Conservation (phyloP, 2,113 vertebrate species). For the Trochalopteron elliotii region DNA sequence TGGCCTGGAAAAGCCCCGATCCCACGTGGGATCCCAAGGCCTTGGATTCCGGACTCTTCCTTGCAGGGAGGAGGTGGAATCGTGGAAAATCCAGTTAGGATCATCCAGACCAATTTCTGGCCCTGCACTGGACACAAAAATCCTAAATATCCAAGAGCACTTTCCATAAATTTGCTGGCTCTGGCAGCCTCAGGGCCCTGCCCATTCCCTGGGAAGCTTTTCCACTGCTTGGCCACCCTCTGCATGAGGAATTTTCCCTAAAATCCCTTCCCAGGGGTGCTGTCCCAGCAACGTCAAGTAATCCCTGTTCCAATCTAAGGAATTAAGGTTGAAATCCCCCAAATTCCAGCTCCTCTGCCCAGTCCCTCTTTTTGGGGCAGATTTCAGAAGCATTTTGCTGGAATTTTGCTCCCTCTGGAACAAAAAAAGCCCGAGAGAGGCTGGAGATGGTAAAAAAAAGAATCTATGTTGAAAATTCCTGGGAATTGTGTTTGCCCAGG, state of each 20-base stretch:
- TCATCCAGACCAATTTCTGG: not conserved
- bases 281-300: not conserved
- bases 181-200: too few species aligned
- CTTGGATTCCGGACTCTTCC: not conserved
- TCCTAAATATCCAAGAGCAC: rapidly evolving
- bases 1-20: not conserved
- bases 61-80: not conserved
- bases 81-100: not conserved
- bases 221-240: not conserved
- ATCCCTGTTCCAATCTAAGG: not conserved
- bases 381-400: rapidly evolving
- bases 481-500: rapidly evolving
- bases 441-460: rapidly evolving
- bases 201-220: not conserved
- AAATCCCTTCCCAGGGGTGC: not conserved
- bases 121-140: not conserved
- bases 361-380: rapidly evolving
- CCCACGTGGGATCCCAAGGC: not conserved
- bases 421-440: not conserved
- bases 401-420: not conserved
- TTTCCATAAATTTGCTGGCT: not conserved
- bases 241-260: not conserved
- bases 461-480: not conserved
- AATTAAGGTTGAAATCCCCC: not conserved
- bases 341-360: not conserved